A percentile compares a stretch with the other conserved stretches of the same genome.
Conservation (phyloP, 1,140 invertebrate genomes). For the Cherax destructor region DNA sequence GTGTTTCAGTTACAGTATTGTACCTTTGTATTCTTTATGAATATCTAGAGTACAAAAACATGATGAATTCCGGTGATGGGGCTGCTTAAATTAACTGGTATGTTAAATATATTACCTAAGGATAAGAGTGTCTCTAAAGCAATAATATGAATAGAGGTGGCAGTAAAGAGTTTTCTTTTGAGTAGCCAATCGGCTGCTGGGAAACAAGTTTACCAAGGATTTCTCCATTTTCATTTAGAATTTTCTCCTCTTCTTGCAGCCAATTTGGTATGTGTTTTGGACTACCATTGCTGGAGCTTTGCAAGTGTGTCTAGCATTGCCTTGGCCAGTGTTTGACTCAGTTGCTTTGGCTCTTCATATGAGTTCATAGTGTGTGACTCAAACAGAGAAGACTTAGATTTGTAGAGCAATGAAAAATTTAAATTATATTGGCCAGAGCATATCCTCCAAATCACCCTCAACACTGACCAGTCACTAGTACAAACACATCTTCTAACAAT, state of each 20-base stretch:
- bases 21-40: not conserved
- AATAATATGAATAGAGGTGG: not conserved
- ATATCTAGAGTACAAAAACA: not conserved
- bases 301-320: constrained; percentile 1
- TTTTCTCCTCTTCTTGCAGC: constrained; percentile 17
- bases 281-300: not conserved
- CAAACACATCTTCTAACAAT: not conserved
- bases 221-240: constrained; percentile 12
- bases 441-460: constrained; percentile 31
- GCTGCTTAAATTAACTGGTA: not conserved
- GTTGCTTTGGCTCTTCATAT: constrained; percentile 47
- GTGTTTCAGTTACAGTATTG: too few relatives aligned
- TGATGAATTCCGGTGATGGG: not conserved
- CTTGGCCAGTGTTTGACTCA: constrained; percentile 8
- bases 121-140: constrained; percentile 1
- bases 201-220: not conserved
- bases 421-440: not conserved
- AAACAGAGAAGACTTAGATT: constrained; percentile 25
- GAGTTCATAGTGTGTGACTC: constrained; percentile 58
- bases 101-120: constrained; percentile 3
- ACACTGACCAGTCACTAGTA: constrained; percentile 9
- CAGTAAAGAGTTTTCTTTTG: constrained; percentile 16
- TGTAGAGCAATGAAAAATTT: not conserved
- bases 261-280: not conserved
- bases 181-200: not conserved